These are phyloP conservation scores for Naso thynnoides DNA, from an alignment of 2,797 vertebrate species.

Conservation along the genomic window DNA sequence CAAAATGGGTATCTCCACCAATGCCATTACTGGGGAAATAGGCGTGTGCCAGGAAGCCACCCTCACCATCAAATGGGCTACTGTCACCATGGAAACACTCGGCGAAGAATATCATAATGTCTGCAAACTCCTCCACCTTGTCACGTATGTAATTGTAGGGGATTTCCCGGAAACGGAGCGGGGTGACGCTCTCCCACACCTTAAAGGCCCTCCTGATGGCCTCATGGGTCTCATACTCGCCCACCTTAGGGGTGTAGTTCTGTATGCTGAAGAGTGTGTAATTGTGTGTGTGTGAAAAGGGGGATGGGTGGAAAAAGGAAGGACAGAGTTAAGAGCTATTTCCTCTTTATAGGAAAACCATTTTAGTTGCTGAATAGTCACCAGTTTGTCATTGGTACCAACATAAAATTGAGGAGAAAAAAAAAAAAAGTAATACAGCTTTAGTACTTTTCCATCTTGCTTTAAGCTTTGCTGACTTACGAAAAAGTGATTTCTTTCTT, in stretches of 20 bases:
- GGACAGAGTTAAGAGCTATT: slow-evolving; percentile 5
- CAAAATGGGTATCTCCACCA: slow-evolving; percentile 96
- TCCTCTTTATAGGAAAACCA: background rate
- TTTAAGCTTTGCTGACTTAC: slow-evolving; percentile 74
- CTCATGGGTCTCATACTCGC: slow-evolving; percentile 89
- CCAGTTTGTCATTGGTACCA: background rate
- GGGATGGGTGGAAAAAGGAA: background rate
- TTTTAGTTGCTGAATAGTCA: background rate
- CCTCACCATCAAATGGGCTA: slow-evolving; percentile 94
- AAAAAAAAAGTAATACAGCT: background rate
- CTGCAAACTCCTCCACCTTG: slow-evolving; percentile 89
- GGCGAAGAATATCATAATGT: slow-evolving; percentile 95
- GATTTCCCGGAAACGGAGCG: slow-evolving; percentile 91
- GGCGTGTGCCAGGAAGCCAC: slow-evolving; percentile 94
- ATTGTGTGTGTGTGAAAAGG: background rate
- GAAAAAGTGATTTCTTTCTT: slow-evolving; percentile 91
- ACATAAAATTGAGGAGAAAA: background rate
- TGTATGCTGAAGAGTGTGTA: slow-evolving; percentile 87
- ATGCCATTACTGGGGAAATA: slow-evolving; percentile 93
- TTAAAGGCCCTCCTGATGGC: slow-evolving; percentile 92
- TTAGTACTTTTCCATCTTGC: background rate
- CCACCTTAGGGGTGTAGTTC: slow-evolving; percentile 95
- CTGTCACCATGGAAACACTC: slow-evolving; percentile 95
- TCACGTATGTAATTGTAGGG: slow-evolving; percentile 89
- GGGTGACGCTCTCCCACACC: slow-evolving; percentile 90